These are phyloP conservation scores for Microtus oregoni DNA, from an alignment of 2,113 vertebrate species.

Conservation along the genomic window DNA sequence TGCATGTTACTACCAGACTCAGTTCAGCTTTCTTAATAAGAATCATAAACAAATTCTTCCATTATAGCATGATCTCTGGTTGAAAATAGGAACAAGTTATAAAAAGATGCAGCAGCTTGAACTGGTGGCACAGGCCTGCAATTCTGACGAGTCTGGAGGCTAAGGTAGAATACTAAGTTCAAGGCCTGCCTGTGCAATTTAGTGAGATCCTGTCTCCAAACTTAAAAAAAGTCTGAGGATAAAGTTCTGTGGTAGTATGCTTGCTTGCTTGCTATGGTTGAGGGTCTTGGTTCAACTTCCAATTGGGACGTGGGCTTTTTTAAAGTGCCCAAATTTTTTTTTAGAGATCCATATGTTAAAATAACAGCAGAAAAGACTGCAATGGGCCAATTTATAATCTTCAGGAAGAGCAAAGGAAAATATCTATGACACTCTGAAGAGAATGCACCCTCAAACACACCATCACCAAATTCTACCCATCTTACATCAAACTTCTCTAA, in stretches of 20 bases:
- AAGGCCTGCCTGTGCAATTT: neutral
- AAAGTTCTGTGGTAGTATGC: neutral
- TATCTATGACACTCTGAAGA: neutral
- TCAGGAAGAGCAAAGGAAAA: neutral
- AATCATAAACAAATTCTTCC: constrained; percentile 2
- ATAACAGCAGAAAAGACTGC: constrained; percentile 22
- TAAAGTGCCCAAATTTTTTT: neutral
- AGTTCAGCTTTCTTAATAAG: neutral
- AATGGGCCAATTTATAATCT: neutral
- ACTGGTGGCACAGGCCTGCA: neutral
- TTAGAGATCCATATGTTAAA: constrained; percentile 21
- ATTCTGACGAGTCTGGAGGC: neutral
- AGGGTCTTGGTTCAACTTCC: neutral
- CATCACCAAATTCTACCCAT: constrained; percentile 23
- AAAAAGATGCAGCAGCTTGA: neutral
- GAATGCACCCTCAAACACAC: neutral
- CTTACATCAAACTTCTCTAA: neutral
- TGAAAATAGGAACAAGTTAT: constrained; percentile 18
- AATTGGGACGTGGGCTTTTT: neutral
- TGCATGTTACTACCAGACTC: too few relatives aligned
- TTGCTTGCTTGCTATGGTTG: neutral
- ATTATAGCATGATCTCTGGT: neutral
- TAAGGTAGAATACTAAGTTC: neutral
- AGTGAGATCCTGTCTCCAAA: neutral
- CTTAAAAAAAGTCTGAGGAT: neutral